Evolutionary conservation across 2,113 vertebrate species (phyloP).

Genomic region (Romanogobio albipinnatus): DNA sequence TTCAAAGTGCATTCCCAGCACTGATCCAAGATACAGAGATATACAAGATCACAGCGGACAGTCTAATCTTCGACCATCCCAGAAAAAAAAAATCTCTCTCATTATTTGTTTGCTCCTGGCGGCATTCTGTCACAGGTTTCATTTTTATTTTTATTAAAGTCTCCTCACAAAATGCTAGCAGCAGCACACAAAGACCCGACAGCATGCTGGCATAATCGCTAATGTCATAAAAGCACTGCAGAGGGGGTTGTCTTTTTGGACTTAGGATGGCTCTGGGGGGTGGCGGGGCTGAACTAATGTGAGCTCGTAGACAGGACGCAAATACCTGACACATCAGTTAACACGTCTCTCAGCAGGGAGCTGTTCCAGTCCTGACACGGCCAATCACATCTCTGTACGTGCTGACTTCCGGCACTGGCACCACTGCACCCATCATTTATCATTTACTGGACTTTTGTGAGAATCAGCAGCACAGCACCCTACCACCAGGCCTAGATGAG

Average conservation of each 20-base stretch:
- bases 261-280: conserved; percentile 43
- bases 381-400: conserved; percentile 43
- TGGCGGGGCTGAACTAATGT: conserved; percentile 45
- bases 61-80: conserved; percentile 22
- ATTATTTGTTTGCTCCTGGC: conserved; percentile 43
- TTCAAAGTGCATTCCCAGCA: neutral
- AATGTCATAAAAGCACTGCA: conserved; percentile 51
- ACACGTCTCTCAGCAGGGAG: conserved; percentile 38
- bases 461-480: conserved; percentile 30
- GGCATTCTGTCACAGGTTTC: conserved; percentile 28
- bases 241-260: conserved; percentile 54
- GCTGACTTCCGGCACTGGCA: conserved; percentile 34
- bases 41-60: neutral
- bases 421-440: conserved; percentile 50
- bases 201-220: conserved; percentile 48
- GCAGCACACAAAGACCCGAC: conserved; percentile 38
- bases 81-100: neutral
- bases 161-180: conserved; percentile 19
- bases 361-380: conserved; percentile 47
- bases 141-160: conserved; percentile 31
- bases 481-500: conserved; percentile 5
- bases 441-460: conserved; percentile 47
- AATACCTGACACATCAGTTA: conserved; percentile 61
- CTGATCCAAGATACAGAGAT: neutral
- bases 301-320: conserved; percentile 50